Evolutionary conservation across 2,113 vertebrate species (phyloP).

Genomic region (Petromus typicus): DNA sequence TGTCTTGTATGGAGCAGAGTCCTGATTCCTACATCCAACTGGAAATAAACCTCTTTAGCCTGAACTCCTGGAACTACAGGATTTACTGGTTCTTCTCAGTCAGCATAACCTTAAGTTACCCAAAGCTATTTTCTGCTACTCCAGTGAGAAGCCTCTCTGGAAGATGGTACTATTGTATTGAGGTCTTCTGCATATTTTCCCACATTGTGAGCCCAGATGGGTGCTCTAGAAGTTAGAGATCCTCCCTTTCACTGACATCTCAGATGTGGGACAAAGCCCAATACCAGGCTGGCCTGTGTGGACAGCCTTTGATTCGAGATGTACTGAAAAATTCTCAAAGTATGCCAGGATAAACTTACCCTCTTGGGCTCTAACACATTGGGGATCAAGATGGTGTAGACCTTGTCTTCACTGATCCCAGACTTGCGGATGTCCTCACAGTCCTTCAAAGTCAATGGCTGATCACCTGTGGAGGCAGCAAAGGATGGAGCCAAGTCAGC

Average conservation of each 20-base stretch:
- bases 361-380: slow-evolving; percentile 90
- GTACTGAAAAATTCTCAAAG: not conserved
- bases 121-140: not conserved
- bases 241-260: no score
- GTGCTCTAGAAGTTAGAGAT: no score
- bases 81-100: no score
- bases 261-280: not conserved
- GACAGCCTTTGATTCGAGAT: not conserved
- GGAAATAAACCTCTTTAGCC: no score
- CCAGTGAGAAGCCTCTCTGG: not conserved
- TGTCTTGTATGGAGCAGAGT: not conserved
- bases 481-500: slow-evolving; percentile 12
- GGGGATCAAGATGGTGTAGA: slow-evolving; percentile 89
- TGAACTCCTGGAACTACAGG: no score
- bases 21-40: no score
- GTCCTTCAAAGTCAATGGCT: slow-evolving; percentile 88
- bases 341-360: slow-evolving; percentile 82
- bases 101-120: not conserved
- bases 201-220: not conserved
- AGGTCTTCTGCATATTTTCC: not conserved
- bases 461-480: slow-evolving; percentile 79
- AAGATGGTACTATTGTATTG: not conserved
- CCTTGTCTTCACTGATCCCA: slow-evolving; percentile 86
- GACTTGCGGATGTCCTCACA: slow-evolving; percentile 89
- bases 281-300: not conserved